Base-by-base conservation (phyloP, 2,888 invertebrate genomes). In the Digitonthophagus gazella region DNA sequence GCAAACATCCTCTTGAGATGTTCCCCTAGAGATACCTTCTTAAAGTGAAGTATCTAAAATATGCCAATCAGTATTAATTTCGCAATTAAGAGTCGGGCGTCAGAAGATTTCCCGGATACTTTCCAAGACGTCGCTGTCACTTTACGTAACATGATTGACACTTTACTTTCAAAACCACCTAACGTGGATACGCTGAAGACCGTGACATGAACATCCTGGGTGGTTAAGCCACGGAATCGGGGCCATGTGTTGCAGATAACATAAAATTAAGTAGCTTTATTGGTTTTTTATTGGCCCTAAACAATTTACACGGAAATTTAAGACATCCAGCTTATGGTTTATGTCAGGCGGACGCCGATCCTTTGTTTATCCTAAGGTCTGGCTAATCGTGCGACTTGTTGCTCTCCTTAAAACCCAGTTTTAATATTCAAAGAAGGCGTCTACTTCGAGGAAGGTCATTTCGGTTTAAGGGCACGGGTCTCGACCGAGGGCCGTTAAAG, bases 241-340 rank as follows among this genome's bases (percentile, higher is more conserved):
- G 64, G 68, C 68, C 68, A 69, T 69, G 68, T 69, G 68, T 66
- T 69, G 54, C 58, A 58, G 22, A 28, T 58, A 66, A 66, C 68
- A 66, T 69, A 67, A 67, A 67, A 67, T 67, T 67, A 67, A 67
- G 67, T 67, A 67, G 61, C 61, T 61, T 61, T 61, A 61, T 61
- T 61, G 61, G 61, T 61, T 61, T 61, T 61, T 61, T 61, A 61
- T 61, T 61, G 61, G 61, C 61, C 61, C 18, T 61, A 61, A 61
- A 61, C 15, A 20, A 61, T 18, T 57, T 57, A 57, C 57, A 57
- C 57, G 57, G 57, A 57, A 61, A 61, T 61, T 61, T 18, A 61
- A 61, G 15, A 61, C 61, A 61, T 6, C 0, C 8, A 16, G 61
- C 16, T 61, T 61, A n/a, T n/a, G n/a, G n/a, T n/a, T n/a, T n/a